Conservation (phyloP, 2,113 vertebrate genomes). For the Clarias gariepinus region DNA sequence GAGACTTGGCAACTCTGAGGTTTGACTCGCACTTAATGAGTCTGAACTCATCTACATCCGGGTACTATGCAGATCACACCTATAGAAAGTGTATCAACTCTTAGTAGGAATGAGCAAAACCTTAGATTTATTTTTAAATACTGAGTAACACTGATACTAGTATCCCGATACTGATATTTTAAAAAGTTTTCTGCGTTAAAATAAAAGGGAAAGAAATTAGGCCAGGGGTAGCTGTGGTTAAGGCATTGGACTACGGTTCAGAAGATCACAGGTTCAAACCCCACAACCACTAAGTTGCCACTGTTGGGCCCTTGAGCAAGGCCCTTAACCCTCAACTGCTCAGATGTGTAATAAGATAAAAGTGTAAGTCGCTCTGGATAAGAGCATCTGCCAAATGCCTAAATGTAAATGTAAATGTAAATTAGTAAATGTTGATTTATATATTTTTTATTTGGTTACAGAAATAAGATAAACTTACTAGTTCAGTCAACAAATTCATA, state of each 20-base stretch:
- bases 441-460: not conserved
- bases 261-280: too few species aligned
- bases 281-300: too few species aligned
- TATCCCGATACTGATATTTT: not conserved
- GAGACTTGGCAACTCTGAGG: not conserved
- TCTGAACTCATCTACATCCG: slow-evolving; percentile 46
- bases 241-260: too few species aligned
- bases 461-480: not conserved
- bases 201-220: not conserved
- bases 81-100: not conserved
- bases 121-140: not conserved
- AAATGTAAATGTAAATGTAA: too few species aligned
- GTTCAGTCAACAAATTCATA: not conserved
- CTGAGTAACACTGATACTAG: not conserved
- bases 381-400: too few species aligned
- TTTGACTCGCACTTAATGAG: not conserved
- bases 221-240: too few species aligned
- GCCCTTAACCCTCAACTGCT: too few species aligned
- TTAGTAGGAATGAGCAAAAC: not conserved
- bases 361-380: too few species aligned
- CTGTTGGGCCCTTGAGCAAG: too few species aligned
- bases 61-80: slow-evolving; percentile 32
- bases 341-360: too few species aligned
- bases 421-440: not conserved
- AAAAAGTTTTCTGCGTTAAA: not conserved